Percentiles rank a stretch among this genome's conserved stretches.
These are phyloP conservation scores for Daubentonia madagascariensis DNA, from an alignment of 2,113 vertebrate species.

Conservation along the genomic window DNA sequence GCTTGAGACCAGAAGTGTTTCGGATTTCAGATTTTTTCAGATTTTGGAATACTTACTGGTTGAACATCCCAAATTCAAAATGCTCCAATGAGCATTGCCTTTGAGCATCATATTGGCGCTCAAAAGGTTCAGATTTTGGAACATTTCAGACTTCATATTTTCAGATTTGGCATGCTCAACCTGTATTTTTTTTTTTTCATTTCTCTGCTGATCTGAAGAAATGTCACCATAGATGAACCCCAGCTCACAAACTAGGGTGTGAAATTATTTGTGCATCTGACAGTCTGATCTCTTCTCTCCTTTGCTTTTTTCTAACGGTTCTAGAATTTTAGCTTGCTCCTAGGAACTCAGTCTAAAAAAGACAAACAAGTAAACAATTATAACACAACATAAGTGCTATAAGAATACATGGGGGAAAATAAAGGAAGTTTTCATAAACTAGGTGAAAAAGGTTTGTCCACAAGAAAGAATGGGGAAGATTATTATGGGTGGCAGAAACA, in stretches of 20 bases:
- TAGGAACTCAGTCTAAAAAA: neutral
- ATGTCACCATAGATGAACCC: neutral
- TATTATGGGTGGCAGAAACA: neutral
- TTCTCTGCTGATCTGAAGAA: neutral
- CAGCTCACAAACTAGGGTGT: neutral
- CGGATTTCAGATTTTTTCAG: neutral
- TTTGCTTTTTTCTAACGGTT: conserved; percentile 12
- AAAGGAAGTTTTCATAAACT: neutral
- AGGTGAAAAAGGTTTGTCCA: neutral
- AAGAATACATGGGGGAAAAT: too few species aligned
- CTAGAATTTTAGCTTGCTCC: conserved; percentile 24
- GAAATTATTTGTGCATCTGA: neutral
- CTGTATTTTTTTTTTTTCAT: neutral
- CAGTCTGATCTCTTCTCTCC: neutral
- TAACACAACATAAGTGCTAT: neutral
- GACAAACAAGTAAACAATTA: neutral
- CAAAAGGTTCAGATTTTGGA: neutral
- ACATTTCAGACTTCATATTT: neutral
- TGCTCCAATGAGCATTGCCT: neutral
- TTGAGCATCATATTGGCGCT: neutral
- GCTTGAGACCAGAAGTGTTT: neutral
- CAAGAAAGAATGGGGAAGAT: neutral
- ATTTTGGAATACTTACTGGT: neutral
- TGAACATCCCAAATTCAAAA: neutral
- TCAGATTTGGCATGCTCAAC: neutral